These are phyloP conservation scores for Lordiphosa clarofinis DNA, from an alignment of 1,140 invertebrate genomes.

Conservation along the genomic window DNA sequence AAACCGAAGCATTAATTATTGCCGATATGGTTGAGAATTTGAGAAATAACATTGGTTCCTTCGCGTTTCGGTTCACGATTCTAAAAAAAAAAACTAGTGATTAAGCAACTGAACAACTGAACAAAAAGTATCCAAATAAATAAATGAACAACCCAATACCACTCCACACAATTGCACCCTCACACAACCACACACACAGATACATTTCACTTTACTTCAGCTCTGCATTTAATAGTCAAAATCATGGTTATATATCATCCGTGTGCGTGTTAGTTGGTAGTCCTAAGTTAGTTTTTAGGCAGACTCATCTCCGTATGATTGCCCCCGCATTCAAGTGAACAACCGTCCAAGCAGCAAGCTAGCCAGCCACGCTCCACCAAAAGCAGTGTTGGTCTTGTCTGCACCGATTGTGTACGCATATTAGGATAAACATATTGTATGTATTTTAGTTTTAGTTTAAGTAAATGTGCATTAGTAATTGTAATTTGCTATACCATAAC, in stretches of 20 bases:
- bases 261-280: slow-evolving; percentile 53
- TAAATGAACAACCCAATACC: background rate
- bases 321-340: slow-evolving; percentile 65
- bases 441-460: slow-evolving; percentile 69
- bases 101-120: no score
- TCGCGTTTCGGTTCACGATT: no score
- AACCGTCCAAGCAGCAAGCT: slow-evolving; percentile 68
- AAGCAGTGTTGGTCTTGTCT: slow-evolving; percentile 41
- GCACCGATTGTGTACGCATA: slow-evolving; percentile 33
- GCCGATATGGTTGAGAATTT: no score
- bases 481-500: slow-evolving; percentile 34
- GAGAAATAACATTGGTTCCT: no score
- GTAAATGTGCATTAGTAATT: slow-evolving; percentile 55
- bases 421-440: slow-evolving; percentile 26
- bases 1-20: no score
- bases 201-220: slow-evolving; percentile 11
- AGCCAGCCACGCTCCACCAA: slow-evolving; percentile 26
- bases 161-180: no score
- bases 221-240: slow-evolving; percentile 57
- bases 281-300: slow-evolving; percentile 61
- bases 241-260: slow-evolving; percentile 17
- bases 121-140: no score
- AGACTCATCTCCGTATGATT: slow-evolving; percentile 30
- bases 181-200: background rate
- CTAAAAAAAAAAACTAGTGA: no score